Base-by-base conservation (phyloP, 2,888 invertebrate genomes). In the Epinotia nisella region DNA sequence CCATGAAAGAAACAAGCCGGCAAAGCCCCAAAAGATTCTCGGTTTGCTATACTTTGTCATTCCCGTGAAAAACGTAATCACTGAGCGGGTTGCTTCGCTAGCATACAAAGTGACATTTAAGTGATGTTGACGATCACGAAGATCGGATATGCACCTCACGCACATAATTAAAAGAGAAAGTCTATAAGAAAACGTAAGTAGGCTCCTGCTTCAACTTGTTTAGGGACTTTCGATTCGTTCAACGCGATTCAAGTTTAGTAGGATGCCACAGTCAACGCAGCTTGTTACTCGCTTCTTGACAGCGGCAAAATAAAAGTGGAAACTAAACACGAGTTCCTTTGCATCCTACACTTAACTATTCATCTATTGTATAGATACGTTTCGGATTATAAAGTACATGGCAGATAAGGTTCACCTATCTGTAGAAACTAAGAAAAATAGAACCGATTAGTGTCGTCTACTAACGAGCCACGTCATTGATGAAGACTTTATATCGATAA, bases 101-200 rank as follows among this genome's bases (percentile, higher is more conserved):
- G 35, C 35, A 35, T 49, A 55, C 15, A 65, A 59, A 60, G 29
- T 55, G 41, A 55, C 49, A 61, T 61, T 64, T 35, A 72, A 55
- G 15, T 55, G 17, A 56, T 62, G 56, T 62, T 67, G 55, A 58
- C 51, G 49, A 60, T 60, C 70, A 71, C 49, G 67, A 61, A 59
- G 60, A 65, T 69, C 67, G 24, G 72, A 71, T 71, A 74, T 73
- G 59, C 29, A 60, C 55, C 79, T 75, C 76, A 77, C 78, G 80
- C 74, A 77, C 73, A 78, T 78, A 76, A 81, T 81, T 82, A 81
- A 81, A 80, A 83, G 85, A 83, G 85, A 85, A 84, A 85, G 84
- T 82, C 81, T 78, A 80, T 81, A 80, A 78, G 80, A 76, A 78
- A 79, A 69, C 75, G 58, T 51, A 68, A 62, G 58, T 66, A 72